Evolutionary conservation across 2,888 invertebrate genomes (phyloP).

Genomic region (Zhuqinia jingwanae): DNA sequence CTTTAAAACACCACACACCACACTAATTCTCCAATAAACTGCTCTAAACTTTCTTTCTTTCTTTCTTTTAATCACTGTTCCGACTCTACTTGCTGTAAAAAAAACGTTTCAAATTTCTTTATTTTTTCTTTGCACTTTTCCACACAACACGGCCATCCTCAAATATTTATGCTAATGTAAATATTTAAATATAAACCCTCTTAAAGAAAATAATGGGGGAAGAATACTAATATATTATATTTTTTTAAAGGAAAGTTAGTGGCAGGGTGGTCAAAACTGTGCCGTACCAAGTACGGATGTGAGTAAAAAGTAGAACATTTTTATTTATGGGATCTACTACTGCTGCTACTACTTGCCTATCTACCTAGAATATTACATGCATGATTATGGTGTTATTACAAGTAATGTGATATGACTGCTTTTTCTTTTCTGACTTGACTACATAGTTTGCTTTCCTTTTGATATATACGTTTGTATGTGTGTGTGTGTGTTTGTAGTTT

Average conservation of each 20-base stretch:
- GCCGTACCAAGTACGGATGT: constrained; percentile 62
- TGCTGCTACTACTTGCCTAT: neutral
- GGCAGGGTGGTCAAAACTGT: neutral
- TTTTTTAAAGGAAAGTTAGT: neutral
- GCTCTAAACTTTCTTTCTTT: neutral
- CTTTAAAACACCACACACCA: neutral
- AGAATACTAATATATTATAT: neutral
- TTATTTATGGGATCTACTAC: neutral
- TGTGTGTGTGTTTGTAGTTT: too few relatives aligned
- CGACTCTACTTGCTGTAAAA: neutral
- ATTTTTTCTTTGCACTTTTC: neutral
- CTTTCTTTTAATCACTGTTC: neutral
- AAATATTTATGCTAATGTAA: neutral
- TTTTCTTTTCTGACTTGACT: constrained; percentile 2
- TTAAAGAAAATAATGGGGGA: too few relatives aligned
- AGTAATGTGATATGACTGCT: constrained; percentile 21
- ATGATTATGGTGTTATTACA: neutral
- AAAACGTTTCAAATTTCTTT: neutral
- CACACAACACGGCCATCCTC: neutral
- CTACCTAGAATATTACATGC: neutral
- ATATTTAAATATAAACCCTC: too few relatives aligned
- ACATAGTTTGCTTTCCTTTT: neutral
- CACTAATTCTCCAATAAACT: neutral
- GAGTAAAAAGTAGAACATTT: constrained; percentile 15
- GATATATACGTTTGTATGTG: too few relatives aligned